Evolutionary conservation across 2,797 vertebrate species (phyloP).

Genomic region (Microcaecilia unicolor): DNA sequence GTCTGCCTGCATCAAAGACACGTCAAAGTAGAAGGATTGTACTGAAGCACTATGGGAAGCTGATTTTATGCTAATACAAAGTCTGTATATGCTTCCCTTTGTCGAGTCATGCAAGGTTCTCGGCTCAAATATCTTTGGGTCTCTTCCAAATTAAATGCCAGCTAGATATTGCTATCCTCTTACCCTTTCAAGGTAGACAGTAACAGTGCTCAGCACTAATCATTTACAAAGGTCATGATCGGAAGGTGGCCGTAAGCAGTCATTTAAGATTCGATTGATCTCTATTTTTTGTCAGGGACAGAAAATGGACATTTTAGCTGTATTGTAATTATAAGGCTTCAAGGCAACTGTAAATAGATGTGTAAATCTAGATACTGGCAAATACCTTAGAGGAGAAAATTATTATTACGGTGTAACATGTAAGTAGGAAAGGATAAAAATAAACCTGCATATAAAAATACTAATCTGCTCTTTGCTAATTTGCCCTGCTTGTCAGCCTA

Average conservation of each 20-base stretch:
- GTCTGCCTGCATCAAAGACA: no score
- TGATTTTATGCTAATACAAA: constrained; percentile 22
- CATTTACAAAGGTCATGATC: constrained; percentile 92
- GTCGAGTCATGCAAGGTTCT: constrained; percentile 59
- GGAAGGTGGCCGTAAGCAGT: constrained; percentile 65
- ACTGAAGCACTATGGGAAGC: no score
- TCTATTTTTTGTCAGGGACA: constrained; percentile 68
- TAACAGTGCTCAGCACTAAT: constrained; percentile 70
- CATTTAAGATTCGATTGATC: constrained; percentile 81
- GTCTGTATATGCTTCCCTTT: constrained; percentile 43
- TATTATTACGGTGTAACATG: constrained; percentile 47
- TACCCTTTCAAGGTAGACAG: constrained; percentile 74
- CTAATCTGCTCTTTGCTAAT: constrained; percentile 58
- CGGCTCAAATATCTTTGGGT: constrained; percentile 62
- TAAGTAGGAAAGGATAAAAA: constrained; percentile 59
- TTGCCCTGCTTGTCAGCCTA: constrained; percentile 40
- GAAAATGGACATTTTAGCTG: constrained; percentile 68
- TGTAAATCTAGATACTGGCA: constrained; percentile 52
- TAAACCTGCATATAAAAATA: constrained; percentile 59
- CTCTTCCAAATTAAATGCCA: constrained; percentile 76
- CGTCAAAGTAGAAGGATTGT: no score
- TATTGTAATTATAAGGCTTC: constrained; percentile 71
- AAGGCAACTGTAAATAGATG: constrained; percentile 70
- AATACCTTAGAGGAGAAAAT: constrained; percentile 62
- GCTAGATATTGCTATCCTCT: constrained; percentile 56